Percentiles rank a stretch among this genome's conserved stretches.
Conservation (phyloP, 2,113 vertebrate species). For the Poecilia latipinna region DNA sequence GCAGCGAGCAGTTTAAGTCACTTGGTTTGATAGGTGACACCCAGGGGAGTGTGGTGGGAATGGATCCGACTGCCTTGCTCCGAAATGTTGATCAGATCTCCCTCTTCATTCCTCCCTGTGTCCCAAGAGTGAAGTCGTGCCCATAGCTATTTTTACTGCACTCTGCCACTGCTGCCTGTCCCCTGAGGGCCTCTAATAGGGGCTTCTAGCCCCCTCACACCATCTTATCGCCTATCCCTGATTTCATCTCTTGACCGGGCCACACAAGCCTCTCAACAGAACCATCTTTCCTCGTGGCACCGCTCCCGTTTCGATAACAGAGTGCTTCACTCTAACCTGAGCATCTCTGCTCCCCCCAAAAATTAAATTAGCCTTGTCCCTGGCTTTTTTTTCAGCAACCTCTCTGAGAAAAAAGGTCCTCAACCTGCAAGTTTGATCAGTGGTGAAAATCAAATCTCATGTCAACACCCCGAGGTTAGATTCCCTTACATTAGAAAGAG, state of each 20-base stretch:
- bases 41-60: conserved; percentile 64
- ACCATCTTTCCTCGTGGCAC: conserved; percentile 61
- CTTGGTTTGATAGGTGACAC: conserved; percentile 72
- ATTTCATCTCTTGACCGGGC: conserved; percentile 77
- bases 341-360: conserved; percentile 52
- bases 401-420: conserved; percentile 53
- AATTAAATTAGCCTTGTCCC: conserved; percentile 73
- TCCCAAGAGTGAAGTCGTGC: conserved; percentile 73
- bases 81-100: conserved; percentile 77
- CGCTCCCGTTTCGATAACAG: conserved; percentile 71
- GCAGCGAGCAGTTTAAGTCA: conserved; percentile 69
- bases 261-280: conserved; percentile 62
- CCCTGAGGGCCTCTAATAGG: conserved; percentile 73
- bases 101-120: conserved; percentile 57
- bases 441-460: conserved; percentile 61
- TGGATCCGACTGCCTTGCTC: conserved; percentile 66
- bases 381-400: conserved; percentile 56
- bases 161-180: conserved; percentile 61
- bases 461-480: conserved; percentile 50
- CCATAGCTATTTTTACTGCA: conserved; percentile 78
- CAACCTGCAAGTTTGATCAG: conserved; percentile 54
- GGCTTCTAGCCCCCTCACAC: conserved; percentile 65
- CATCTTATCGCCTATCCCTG: conserved; percentile 71
- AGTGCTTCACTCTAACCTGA: conserved; percentile 70
- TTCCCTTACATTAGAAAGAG: conserved; percentile 27